phyloP scores from a whole-genome alignment of 2,888 invertebrate genomes.

The Drosophila trichaetosa region DNA sequence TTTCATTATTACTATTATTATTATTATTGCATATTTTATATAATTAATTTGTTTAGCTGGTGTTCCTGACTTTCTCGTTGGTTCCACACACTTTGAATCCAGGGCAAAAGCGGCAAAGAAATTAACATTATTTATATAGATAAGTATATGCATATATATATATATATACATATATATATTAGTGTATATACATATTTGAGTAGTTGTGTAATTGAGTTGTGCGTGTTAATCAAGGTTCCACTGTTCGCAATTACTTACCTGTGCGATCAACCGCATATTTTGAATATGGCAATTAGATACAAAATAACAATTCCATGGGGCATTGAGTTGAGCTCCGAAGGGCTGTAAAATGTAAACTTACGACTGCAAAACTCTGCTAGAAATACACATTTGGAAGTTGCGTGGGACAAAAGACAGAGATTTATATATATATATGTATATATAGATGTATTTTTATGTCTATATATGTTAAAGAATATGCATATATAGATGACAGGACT shows the following conservation, averaged over 20 bases:
- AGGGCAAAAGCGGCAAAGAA: background rate
- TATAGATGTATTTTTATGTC: conserved; percentile 21
- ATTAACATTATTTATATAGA: conserved; percentile 3
- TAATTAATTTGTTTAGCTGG: background rate
- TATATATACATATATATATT: background rate
- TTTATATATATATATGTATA: conserved; percentile 15
- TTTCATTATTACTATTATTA: background rate
- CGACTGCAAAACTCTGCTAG: conserved; percentile 70
- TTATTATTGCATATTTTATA: background rate
- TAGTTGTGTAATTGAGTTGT: background rate
- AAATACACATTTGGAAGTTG: conserved; percentile 40
- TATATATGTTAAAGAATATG: conserved; percentile 36
- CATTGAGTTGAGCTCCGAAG: conserved; percentile 55
- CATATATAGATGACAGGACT: conserved; percentile 74
- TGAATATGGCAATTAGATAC: conserved; percentile 38
- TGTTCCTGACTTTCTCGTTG: background rate
- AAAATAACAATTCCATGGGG: conserved; percentile 61
- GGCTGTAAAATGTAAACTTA: conserved; percentile 78
- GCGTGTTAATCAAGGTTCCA: conserved; percentile 55
- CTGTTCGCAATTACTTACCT: conserved; percentile 49
- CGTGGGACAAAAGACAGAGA: conserved; percentile 58
- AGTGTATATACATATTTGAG: background rate
- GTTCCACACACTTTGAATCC: background rate
- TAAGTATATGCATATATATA: conserved; percentile 1
- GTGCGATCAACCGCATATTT: conserved; percentile 27